Evolutionary conservation across 2,797 vertebrate genomes (phyloP).

Genomic region (Phrynocephalus forsythii): DNA sequence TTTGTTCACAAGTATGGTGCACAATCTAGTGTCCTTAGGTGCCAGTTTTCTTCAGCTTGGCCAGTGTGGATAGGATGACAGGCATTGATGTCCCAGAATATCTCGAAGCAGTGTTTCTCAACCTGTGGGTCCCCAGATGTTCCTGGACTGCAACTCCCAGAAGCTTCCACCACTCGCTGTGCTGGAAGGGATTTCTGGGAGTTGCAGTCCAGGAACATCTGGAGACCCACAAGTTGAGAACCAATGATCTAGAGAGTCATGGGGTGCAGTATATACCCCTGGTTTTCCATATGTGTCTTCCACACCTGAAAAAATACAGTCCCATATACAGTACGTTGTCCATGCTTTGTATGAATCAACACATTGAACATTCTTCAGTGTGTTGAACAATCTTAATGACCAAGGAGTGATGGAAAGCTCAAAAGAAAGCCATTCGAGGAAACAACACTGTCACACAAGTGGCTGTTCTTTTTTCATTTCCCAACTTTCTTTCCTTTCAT

Average conservation of each 20-base stretch:
- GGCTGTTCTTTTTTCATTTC: slow-evolving; percentile 36
- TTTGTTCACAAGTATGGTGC: not conserved
- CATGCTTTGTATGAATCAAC: slow-evolving; percentile 3
- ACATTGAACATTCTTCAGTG: not conserved
- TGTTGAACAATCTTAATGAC: slow-evolving; percentile 22
- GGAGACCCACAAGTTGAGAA: no score
- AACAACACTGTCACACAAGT: slow-evolving; percentile 25
- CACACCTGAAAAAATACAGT: not conserved
- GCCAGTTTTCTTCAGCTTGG: not conserved
- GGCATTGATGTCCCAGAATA: no score
- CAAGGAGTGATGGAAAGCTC: not conserved
- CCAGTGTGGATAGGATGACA: not conserved
- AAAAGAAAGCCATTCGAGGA: not conserved
- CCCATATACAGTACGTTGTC: slow-evolving; percentile 17
- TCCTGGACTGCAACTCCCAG: no score
- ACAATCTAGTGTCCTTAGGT: not conserved
- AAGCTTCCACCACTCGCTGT: no score
- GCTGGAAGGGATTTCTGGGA: no score
- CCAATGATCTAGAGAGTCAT: not conserved
- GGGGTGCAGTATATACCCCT: not conserved
- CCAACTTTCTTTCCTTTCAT: slow-evolving; percentile 29
- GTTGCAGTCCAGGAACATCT: not conserved
- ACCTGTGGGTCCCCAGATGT: no score
- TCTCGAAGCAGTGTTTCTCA: no score
- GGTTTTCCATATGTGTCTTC: not conserved